Conservation (phyloP, 92 coral and sea anemone genomes). For the Porites divaricata region DNA sequence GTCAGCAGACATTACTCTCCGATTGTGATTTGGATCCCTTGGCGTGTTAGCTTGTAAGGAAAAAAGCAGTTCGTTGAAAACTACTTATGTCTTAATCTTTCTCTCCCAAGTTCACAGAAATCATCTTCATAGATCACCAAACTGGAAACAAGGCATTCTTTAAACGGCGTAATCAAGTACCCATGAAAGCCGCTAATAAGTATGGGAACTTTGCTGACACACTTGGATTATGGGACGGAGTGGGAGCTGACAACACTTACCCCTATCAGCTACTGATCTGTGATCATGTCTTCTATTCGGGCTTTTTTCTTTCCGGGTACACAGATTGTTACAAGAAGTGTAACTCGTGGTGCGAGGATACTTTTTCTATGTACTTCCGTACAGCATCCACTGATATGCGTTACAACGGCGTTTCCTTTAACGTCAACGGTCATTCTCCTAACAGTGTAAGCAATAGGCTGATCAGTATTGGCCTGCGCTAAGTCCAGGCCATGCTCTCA, state of each 20-base stretch:
- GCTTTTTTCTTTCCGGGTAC: slow-evolving; percentile 47
- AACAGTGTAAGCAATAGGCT: slow-evolving; percentile 1
- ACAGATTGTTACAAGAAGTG: slow-evolving; percentile 44
- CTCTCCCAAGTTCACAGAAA: slow-evolving; percentile 1
- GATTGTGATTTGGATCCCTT: no score
- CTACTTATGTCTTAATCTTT: background rate
- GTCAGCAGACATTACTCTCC: no score
- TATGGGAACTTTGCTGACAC: slow-evolving; percentile 12
- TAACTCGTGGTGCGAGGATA: slow-evolving; percentile 15
- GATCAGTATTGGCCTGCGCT: slow-evolving; percentile 45
- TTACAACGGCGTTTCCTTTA: slow-evolving; percentile 40
- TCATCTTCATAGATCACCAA: slow-evolving; percentile 14
- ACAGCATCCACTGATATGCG: background rate
- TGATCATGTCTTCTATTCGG: slow-evolving; percentile 4
- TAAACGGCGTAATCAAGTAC: background rate
- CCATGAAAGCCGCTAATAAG: slow-evolving; percentile 18
- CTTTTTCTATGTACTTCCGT: slow-evolving; percentile 34
- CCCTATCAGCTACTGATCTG: slow-evolving; percentile 16
- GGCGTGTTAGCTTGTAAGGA: no score
- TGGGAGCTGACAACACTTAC: slow-evolving; percentile 14
- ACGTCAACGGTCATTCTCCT: slow-evolving; percentile 33
- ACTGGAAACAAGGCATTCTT: slow-evolving; percentile 33
- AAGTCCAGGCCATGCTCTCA: background rate
- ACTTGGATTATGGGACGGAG: slow-evolving; percentile 16
- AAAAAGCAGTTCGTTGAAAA: no score